phyloP scores from a whole-genome alignment of 2,888 invertebrate species.

The Eristalis arbustorum region DNA sequence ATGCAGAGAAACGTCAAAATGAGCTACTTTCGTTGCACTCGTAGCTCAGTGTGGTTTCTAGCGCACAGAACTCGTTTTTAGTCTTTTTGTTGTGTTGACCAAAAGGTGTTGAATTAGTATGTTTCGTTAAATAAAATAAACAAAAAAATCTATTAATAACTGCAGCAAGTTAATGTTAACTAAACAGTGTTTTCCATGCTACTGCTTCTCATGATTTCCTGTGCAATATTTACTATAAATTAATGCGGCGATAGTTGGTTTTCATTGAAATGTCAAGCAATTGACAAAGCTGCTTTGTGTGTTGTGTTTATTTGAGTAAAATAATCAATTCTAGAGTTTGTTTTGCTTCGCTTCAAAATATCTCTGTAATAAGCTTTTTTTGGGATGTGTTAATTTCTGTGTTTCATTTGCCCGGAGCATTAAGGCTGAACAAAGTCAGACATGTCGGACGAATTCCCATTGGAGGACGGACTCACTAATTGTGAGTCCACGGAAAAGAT shows the following conservation, averaged over 20 bases:
- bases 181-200: slow-evolving; percentile 25
- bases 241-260: slow-evolving; percentile 38
- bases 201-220: slow-evolving; percentile 14
- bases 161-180: neutral
- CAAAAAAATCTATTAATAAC: slow-evolving; percentile 64
- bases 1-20: slow-evolving; percentile 1
- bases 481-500: slow-evolving; percentile 24
- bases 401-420: slow-evolving; percentile 1
- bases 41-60: neutral
- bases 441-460: slow-evolving; percentile 49
- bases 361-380: slow-evolving; percentile 26
- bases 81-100: slow-evolving; percentile 55
- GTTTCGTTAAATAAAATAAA: slow-evolving; percentile 55
- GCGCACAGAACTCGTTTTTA: slow-evolving; percentile 11
- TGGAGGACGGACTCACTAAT: slow-evolving; percentile 39
- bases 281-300: slow-evolving; percentile 55
- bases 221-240: neutral
- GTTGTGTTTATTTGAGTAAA: slow-evolving; percentile 52
- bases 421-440: neutral
- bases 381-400: slow-evolving; percentile 20
- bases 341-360: slow-evolving; percentile 33
- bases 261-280: slow-evolving; percentile 51
- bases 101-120: slow-evolving; percentile 24
- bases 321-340: slow-evolving; percentile 34
- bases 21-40: neutral